Conservation (phyloP, 2,113 vertebrate species). For the Choloepus hoffmanni region DNA sequence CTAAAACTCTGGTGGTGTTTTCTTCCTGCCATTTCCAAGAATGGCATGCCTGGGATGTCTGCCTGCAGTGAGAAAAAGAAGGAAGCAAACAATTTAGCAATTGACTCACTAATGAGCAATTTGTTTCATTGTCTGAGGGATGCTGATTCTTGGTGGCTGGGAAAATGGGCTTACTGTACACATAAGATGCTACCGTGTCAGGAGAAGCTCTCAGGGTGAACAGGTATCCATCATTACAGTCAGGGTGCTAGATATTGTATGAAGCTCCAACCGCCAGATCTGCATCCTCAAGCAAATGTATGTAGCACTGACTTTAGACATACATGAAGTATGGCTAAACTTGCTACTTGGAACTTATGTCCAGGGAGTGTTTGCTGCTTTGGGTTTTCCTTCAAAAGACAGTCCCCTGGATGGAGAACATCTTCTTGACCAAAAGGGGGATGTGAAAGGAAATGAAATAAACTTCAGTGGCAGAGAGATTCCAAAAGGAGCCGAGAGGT, state of each 20-base stretch:
- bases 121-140: neutral
- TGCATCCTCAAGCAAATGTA: neutral
- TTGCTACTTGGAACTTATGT: neutral
- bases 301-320: neutral
- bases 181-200: fast-evolving
- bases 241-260: neutral
- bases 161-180: neutral
- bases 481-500: too few species aligned
- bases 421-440: too few species aligned
- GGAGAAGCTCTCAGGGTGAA: neutral
- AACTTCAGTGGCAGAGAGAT: too few species aligned
- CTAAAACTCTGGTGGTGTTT: slow-evolving; percentile 47
- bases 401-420: too few species aligned
- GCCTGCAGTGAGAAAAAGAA: neutral
- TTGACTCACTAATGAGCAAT: neutral
- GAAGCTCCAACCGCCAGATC: too few species aligned
- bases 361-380: neutral
- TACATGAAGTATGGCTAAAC: fast-evolving
- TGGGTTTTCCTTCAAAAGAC: neutral
- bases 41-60: slow-evolving; percentile 32
- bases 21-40: slow-evolving; percentile 26
- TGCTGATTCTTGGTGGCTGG: neutral
- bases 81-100: neutral
- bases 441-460: too few species aligned
- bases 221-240: neutral